Evolutionary conservation across 1,140 invertebrate species (phyloP).

Genomic region (Thalassaphorura encarpata): DNA sequence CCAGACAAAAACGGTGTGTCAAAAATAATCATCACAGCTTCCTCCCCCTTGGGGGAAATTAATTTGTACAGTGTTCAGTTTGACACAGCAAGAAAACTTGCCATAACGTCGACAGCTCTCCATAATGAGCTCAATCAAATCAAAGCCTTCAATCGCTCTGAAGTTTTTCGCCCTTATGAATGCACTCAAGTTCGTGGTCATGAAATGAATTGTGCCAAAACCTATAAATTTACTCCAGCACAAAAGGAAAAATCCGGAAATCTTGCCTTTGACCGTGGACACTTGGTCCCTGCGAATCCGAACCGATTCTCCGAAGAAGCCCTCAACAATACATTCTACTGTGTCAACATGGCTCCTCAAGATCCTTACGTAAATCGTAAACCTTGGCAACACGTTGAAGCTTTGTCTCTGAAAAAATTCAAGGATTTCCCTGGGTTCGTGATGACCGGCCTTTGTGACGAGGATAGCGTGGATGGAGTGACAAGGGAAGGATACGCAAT

Average conservation of each 20-base stretch:
- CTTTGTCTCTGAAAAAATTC: neutral
- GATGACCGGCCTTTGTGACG: constrained; percentile 3
- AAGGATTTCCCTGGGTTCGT: neutral
- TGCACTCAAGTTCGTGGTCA: neutral
- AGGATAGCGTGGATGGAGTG: neutral
- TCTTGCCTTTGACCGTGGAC: constrained; percentile 13
- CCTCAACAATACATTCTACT: constrained; percentile 14
- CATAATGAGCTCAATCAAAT: neutral
- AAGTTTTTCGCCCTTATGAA: neutral
- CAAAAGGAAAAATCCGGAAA: neutral
- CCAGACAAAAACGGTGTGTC: neutral
- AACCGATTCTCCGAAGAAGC: constrained; percentile 4
- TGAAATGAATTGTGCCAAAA: neutral
- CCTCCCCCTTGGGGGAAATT: neutral
- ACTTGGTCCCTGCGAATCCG: constrained; percentile 12
- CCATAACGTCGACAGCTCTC: neutral
- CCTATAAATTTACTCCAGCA: neutral
- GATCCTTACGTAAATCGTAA: constrained; percentile 11
- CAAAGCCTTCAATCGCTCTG: neutral
- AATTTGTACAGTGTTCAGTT: neutral
- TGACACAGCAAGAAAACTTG: constrained; percentile 1
- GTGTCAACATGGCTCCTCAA: constrained; percentile 21
- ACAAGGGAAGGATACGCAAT: neutral
- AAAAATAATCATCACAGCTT: neutral
- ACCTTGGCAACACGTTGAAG: constrained; percentile 10